Conservation (phyloP, 2,113 vertebrate genomes). For the Epinephelus fuscoguttatus region DNA sequence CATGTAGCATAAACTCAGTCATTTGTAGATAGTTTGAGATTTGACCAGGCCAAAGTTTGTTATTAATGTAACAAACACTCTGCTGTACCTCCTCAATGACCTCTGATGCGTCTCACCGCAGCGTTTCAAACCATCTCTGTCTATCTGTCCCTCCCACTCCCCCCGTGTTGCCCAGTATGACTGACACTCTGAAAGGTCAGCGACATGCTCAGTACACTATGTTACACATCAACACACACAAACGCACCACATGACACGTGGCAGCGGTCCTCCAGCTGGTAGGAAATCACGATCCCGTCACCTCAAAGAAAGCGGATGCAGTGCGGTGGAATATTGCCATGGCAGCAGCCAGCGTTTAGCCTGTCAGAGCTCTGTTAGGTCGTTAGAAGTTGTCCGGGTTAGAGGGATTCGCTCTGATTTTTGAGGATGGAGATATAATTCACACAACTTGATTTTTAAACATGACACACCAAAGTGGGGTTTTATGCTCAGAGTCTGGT, state of each 20-base stretch:
- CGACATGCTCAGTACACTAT: constrained; percentile 36
- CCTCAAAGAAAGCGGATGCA: constrained; percentile 25
- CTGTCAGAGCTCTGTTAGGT: constrained; percentile 8
- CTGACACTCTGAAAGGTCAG: constrained; percentile 57
- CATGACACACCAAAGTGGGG: constrained; percentile 60
- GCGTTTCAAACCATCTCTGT: constrained; percentile 32
- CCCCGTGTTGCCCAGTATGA: constrained; percentile 49
- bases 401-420: not conserved
- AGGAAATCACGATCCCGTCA: constrained; percentile 60
- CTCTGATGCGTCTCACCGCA: constrained; percentile 14
- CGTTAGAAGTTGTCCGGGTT: constrained; percentile 27
- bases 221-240: constrained; percentile 31
- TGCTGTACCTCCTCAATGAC: constrained; percentile 8
- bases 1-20: not conserved
- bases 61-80: not conserved
- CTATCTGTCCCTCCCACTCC: constrained; percentile 23
- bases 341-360: constrained; percentile 45
- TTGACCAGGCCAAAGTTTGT: not conserved
- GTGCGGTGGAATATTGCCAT: constrained; percentile 16
- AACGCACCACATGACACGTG: constrained; percentile 38
- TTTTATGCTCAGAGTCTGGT: constrained; percentile 49
- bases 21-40: not conserved
- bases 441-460: constrained; percentile 60
- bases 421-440: constrained; percentile 15
- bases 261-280: constrained; percentile 47